A percentile compares a stretch with the other conserved stretches of the same genome.
Conservation (phyloP, 2,113 vertebrate genomes). For the Grantiella picta region DNA sequence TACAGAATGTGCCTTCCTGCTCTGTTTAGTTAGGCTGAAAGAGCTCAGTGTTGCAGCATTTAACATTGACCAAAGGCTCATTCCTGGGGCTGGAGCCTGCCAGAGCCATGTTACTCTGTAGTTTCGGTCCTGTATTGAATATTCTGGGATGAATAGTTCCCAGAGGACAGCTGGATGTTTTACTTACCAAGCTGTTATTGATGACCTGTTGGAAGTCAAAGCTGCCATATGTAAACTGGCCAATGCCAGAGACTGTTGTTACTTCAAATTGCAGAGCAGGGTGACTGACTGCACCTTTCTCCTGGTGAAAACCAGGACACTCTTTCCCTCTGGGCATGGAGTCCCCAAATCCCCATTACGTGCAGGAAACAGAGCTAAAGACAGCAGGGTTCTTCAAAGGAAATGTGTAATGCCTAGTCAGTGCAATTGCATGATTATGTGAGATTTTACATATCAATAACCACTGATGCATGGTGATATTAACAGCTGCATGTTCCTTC, state of each 20-base stretch:
- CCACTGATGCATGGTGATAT: neutral
- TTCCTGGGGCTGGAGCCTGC: neutral
- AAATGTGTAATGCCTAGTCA: fast-evolving
- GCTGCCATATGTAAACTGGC: fast-evolving
- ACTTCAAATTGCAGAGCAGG: neutral
- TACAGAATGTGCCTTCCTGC: neutral
- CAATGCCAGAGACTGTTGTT: neutral
- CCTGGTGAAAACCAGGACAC: neutral
- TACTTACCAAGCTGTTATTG: neutral
- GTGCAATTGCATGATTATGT: fast-evolving
- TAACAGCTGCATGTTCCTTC: neutral
- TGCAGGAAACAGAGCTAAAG: neutral
- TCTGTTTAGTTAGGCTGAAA: neutral
- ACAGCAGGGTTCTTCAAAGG: neutral
- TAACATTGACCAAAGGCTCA: neutral
- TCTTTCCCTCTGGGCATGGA: neutral
- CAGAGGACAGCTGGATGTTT: neutral
- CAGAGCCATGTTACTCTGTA: neutral
- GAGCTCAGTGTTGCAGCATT: neutral
- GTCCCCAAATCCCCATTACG: neutral
- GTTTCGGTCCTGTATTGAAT: neutral
- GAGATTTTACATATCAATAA: fast-evolving
- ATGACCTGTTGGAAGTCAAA: neutral
- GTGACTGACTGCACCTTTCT: too few species aligned
- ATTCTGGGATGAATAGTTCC: neutral